Conservation (phyloP, 2,113 vertebrate genomes). For the Colius striatus region DNA sequence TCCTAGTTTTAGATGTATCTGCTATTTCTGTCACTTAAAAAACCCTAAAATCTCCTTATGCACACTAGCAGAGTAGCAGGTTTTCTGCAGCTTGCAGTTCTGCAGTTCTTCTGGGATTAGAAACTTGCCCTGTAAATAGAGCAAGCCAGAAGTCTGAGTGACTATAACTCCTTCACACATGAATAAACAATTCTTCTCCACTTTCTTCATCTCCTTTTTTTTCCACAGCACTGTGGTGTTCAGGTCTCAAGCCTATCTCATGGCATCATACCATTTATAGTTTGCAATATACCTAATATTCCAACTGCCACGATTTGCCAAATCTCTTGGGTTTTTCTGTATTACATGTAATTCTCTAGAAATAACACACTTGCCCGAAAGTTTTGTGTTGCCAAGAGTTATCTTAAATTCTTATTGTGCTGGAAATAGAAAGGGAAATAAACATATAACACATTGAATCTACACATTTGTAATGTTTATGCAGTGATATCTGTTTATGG, state of each 20-base stretch:
- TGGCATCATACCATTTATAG: neutral
- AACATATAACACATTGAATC: neutral
- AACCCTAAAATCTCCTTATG: neutral
- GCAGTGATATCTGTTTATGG: neutral
- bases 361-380: neutral
- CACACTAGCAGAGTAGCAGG: neutral
- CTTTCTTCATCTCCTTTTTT: neutral
- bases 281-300: neutral
- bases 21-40: neutral
- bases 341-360: accelerated
- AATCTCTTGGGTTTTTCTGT: neutral
- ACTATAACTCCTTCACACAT: neutral
- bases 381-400: neutral
- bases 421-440: neutral
- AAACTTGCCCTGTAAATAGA: slow-evolving; percentile 19
- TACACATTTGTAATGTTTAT: neutral
- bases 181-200: neutral
- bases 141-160: neutral
- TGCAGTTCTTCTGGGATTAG: neutral
- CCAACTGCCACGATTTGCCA: neutral
- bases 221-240: neutral
- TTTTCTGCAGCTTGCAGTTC: neutral
- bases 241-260: neutral
- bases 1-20: neutral
- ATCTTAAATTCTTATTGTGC: neutral